phyloP scores from a whole-genome alignment of 1,140 invertebrate genomes.

The Trachymyrmex septentrionalis region DNA sequence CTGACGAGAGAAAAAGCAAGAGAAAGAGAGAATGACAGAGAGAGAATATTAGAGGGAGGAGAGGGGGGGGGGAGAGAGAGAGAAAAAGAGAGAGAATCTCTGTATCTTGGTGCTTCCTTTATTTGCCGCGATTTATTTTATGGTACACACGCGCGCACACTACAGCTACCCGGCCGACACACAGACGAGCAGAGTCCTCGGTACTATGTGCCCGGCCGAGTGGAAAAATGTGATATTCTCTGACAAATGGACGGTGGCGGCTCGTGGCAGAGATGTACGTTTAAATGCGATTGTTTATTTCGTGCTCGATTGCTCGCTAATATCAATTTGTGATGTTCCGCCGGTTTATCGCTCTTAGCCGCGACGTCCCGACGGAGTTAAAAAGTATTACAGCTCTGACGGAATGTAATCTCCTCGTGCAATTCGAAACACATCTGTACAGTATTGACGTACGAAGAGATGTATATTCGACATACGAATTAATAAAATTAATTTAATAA shows the following conservation, averaged over 20 bases:
- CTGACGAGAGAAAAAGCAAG: slow-evolving; percentile 3
- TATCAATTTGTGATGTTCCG: slow-evolving; percentile 76
- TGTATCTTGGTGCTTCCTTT: slow-evolving; percentile 73
- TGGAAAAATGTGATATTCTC: slow-evolving; percentile 77
- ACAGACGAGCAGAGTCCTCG: slow-evolving; percentile 32
- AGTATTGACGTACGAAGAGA: background rate
- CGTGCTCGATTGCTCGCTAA: slow-evolving; percentile 76
- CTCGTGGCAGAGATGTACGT: slow-evolving; percentile 71
- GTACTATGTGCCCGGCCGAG: slow-evolving; percentile 56
- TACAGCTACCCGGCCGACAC: slow-evolving; percentile 23
- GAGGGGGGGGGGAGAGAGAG: background rate
- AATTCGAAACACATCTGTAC: background rate
- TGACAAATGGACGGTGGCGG: slow-evolving; percentile 75
- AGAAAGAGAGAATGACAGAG: background rate
- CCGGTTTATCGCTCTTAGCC: slow-evolving; percentile 60
- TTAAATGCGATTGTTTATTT: slow-evolving; percentile 78
- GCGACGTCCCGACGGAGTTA: slow-evolving; percentile 18
- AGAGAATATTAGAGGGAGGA: background rate
- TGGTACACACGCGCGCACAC: slow-evolving; percentile 59
- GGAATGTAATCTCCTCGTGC: slow-evolving; percentile 12
- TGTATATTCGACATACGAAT: background rate
- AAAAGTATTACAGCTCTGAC: slow-evolving; percentile 4
- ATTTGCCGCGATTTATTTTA: slow-evolving; percentile 76
- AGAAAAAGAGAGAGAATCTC: slow-evolving; percentile 15
- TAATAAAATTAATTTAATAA: slow-evolving; percentile 45